Evolutionary conservation across 2,797 vertebrate species (phyloP), one percentile per base, ranked within the genome.

Genomic region (Sebastolobus altivelis): DNA sequence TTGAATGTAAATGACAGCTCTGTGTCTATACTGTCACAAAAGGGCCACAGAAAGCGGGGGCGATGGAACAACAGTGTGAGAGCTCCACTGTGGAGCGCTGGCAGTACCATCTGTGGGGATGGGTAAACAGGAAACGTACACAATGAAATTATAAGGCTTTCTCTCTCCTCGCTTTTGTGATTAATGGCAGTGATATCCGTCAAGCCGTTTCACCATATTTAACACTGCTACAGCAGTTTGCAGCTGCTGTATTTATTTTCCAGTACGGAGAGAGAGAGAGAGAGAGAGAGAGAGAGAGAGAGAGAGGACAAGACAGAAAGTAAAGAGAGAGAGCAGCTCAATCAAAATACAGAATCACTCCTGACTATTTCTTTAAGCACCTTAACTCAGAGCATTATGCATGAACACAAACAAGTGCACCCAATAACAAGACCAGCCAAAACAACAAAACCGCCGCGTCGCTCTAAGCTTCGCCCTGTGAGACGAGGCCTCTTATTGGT

Each of bases 61-160:
- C 56, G 72, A 92, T 79, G 87, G 92, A 92, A 92, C 88, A 91
- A 94, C 93, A 93, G 93, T 80, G 92, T 87, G 85, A 93, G 87
- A 89, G 93, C 85, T 91, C 70, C 84, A 94, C 89, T 91, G 90
- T 90, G 85, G 84, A 86, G 84, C 72, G 43, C 91, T 94, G 93
- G 93, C 91, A 90, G 90, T 93, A 87, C 95, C 95, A 96, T 96
- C 94, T 96, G 95, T 92, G 93, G 74, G 69, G 87, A 91, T 79
- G 84, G 93, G 86, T 93, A 95, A 95, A 95, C 93, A 95, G 94
- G 94, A 95, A 95, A 91, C 75, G 2, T 90, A 91, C 94, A 95
- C 94, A 94, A 93, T 93, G 92, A 94, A 95, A 95, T 94, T 93
- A 94, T 95, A 95, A 94, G 89, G 91, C 91, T 90, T 87, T 90